These are phyloP conservation scores for Babyrousa celebensis DNA, from an alignment of 2,797 vertebrate genomes.

Conservation along the genomic window DNA sequence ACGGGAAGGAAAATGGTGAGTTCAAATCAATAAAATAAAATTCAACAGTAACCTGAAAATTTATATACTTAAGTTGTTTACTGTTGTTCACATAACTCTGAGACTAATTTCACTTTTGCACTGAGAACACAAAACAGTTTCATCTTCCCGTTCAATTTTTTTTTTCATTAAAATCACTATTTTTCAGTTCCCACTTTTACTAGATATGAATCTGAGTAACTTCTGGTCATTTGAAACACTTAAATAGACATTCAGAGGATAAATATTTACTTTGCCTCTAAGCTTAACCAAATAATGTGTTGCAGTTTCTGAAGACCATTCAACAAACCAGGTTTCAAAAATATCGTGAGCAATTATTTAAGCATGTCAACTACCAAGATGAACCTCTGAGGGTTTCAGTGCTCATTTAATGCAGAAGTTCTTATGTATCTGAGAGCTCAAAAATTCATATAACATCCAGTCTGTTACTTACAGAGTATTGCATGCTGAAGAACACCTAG, in stretches of 20 bases:
- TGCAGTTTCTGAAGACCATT: constrained; percentile 29
- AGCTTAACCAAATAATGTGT: not conserved
- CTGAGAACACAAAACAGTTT: constrained; percentile 44
- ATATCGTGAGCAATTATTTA: constrained; percentile 12
- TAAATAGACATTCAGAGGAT: not conserved
- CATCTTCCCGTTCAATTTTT: not conserved
- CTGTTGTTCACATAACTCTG: constrained; percentile 4
- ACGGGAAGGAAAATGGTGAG: constrained; percentile 6
- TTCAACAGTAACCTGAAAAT: constrained; percentile 40
- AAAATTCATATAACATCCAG: not conserved
- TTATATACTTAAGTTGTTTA: not conserved
- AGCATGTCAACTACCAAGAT: not conserved
- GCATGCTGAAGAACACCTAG: not conserved
- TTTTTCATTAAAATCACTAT: constrained; percentile 61
- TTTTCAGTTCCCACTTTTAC: not conserved
- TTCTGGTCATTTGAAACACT: constrained; percentile 41
- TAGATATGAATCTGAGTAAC: constrained; percentile 18
- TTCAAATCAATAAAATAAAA: constrained; percentile 49
- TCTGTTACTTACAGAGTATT: not conserved
- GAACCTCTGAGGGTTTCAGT: constrained; percentile 14
- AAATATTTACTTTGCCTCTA: constrained; percentile 58
- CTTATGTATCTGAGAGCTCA: not conserved
- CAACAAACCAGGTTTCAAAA: not conserved
- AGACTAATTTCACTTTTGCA: constrained; percentile 2
- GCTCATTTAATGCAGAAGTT: not conserved